phyloP scores from a whole-genome alignment of 2,888 invertebrate genomes.

The Leptinotarsa peninsularis region DNA sequence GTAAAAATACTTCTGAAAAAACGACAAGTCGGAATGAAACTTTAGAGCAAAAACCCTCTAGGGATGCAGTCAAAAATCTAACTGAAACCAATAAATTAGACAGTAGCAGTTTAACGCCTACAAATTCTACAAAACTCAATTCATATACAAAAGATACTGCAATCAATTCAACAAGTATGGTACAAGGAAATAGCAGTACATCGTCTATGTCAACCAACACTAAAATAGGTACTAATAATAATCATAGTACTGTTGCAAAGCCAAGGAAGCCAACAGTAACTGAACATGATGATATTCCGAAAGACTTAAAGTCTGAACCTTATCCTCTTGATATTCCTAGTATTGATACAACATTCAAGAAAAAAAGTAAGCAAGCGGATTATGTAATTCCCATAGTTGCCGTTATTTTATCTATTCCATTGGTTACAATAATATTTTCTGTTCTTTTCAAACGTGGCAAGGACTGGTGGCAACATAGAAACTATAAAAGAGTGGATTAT shows the following conservation, averaged over 20 bases:
- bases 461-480: conserved; percentile 87
- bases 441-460: conserved; percentile 77
- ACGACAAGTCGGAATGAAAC: background rate
- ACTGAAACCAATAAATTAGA: background rate
- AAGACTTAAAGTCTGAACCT: conserved; percentile 10
- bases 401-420: conserved; percentile 79
- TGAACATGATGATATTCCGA: conserved; percentile 27
- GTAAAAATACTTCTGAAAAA: conserved; percentile 1
- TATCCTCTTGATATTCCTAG: conserved; percentile 3
- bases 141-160: background rate
- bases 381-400: conserved; percentile 82
- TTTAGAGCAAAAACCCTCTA: background rate
- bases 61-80: background rate
- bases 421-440: conserved; percentile 77
- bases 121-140: background rate
- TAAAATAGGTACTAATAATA: conserved; percentile 3
- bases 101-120: background rate
- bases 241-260: conserved; percentile 6
- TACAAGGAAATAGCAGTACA: background rate
- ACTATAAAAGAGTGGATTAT: conserved; percentile 90
- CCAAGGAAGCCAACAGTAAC: conserved; percentile 27
- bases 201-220: background rate
- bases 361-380: conserved; percentile 66
- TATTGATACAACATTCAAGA: conserved; percentile 39
- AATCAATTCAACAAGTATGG: background rate